Conservation (phyloP, 2,888 invertebrate genomes). For the Calameuta idolon region DNA sequence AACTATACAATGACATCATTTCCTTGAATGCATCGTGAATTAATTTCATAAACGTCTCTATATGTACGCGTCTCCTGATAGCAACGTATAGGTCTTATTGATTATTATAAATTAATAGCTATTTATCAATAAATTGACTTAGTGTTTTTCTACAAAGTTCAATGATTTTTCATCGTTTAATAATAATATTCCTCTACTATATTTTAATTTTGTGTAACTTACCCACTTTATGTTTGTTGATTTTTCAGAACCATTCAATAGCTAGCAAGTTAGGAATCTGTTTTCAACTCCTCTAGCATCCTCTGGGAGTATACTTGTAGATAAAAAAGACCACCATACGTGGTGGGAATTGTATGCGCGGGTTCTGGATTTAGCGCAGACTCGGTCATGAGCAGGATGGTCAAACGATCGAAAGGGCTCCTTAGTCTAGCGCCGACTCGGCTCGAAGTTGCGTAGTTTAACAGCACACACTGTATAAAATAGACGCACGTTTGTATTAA, state of each 20-base stretch:
- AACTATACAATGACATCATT: not conserved
- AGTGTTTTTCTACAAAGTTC: no score
- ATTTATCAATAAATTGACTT: not conserved
- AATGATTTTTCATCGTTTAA: no score
- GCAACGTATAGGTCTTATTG: not conserved
- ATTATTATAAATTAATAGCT: not conserved
- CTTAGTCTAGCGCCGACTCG: constrained; percentile 66
- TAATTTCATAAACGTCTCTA: not conserved
- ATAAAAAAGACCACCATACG: constrained; percentile 4
- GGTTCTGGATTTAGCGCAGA: constrained; percentile 17
- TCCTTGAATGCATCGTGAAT: not conserved
- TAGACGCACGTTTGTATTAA: constrained; percentile 59
- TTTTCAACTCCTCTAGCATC: not conserved
- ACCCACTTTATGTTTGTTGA: not conserved
- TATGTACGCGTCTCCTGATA: not conserved
- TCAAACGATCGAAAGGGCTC: constrained; percentile 45
- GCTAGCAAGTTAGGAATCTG: not conserved
- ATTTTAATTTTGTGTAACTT: not conserved
- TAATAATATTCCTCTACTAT: not conserved
- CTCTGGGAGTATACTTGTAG: constrained; percentile 4
- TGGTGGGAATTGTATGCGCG: constrained; percentile 6
- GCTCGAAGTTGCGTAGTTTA: constrained; percentile 64
- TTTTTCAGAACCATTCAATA: not conserved
- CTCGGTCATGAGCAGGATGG: constrained; percentile 27
- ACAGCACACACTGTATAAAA: constrained; percentile 64